Evolutionary conservation across 2,113 vertebrate species (phyloP), one percentile per base, ranked within the genome.

Genomic region (Climacteris rufus): DNA sequence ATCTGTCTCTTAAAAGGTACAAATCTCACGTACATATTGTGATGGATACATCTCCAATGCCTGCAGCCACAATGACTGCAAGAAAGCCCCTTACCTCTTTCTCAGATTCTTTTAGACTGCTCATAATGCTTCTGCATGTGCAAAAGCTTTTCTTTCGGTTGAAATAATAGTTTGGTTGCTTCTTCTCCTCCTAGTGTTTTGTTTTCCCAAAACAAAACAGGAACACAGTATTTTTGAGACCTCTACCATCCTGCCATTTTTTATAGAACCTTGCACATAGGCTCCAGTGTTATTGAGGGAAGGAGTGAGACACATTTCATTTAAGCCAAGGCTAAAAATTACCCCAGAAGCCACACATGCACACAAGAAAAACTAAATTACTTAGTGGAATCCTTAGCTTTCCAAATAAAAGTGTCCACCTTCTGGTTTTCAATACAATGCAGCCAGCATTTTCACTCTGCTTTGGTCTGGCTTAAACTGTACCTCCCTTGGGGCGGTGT

Each of bases 401-500:
- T 66, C 64, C 72, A 78, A 93, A 60, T 16, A 64, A 31, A 90
- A 95, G 31, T 66, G 52, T 49, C 79, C 56, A 96, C 92, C 88
- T 94, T 92, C 79, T 88, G 76, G 1, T 84, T 92, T 90, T 85
- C 68, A 87, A 75, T 69, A 81, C 64, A n/a, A 63, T 3, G 22
- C 30, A 40, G 76, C 35, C 72, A 93, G 19, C 25, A 68, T 88
- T 94, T 87, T 75, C 86, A 33, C 50, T 94, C 49, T 75, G 64
- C 72, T 90, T 93, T 90, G 83, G 76, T 89, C 80, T 93, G 80
- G 63, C 64, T 95, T 89, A 83, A 81, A 91, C 70, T 92, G 89
- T 49, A 94, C 52, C 25, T 86, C 71, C 85, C 81, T 66, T 22
- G 9, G 16, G 80, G 65, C 81, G 94, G 31, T 2, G 1, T 80